Conservation (phyloP, 2,888 invertebrate genomes). For the Oscheius myriophilus region DNA sequence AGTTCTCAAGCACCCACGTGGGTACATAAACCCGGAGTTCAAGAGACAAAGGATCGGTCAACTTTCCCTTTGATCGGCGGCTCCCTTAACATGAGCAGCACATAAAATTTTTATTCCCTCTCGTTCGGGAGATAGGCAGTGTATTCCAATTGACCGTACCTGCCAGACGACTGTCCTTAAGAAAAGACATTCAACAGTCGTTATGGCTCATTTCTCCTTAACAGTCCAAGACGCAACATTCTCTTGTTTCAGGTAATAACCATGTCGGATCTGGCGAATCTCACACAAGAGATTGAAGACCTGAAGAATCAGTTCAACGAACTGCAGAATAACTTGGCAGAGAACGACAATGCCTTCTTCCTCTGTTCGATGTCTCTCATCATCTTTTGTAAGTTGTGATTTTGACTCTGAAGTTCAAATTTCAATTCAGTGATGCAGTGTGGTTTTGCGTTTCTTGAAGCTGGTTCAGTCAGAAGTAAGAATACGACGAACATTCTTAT, state of each 20-base stretch:
- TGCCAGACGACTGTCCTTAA: too few relatives aligned
- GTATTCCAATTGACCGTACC: slow-evolving; percentile 13
- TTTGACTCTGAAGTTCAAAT: not conserved
- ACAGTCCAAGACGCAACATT: not conserved
- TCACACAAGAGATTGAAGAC: slow-evolving; percentile 40
- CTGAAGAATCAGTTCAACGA: slow-evolving; percentile 48
- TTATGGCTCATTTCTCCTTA: too few relatives aligned
- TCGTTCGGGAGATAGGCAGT: slow-evolving; percentile 25
- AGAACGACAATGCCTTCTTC: slow-evolving; percentile 68
- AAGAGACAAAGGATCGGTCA: not conserved
- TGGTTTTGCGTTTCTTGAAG: slow-evolving; percentile 75
- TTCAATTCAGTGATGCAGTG: slow-evolving; percentile 73
- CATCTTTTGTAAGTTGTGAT: slow-evolving; percentile 60
- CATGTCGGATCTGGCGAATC: slow-evolving; percentile 33
- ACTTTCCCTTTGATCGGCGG: slow-evolving; percentile 15
- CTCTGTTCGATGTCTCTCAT: slow-evolving; percentile 67
- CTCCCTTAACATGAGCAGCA: slow-evolving; percentile 12
- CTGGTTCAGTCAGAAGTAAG: slow-evolving; percentile 74
- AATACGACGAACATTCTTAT: slow-evolving; percentile 75
- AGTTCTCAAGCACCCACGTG: too few relatives aligned
- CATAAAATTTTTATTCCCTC: slow-evolving; percentile 20
- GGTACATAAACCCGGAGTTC: too few relatives aligned
- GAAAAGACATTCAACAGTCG: too few relatives aligned
- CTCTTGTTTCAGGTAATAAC: not conserved
- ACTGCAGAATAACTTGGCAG: slow-evolving; percentile 52